Evolutionary conservation across 2,797 vertebrate species (phyloP), one percentile per base, ranked within the genome.

Genomic region (Prionace glauca): DNA sequence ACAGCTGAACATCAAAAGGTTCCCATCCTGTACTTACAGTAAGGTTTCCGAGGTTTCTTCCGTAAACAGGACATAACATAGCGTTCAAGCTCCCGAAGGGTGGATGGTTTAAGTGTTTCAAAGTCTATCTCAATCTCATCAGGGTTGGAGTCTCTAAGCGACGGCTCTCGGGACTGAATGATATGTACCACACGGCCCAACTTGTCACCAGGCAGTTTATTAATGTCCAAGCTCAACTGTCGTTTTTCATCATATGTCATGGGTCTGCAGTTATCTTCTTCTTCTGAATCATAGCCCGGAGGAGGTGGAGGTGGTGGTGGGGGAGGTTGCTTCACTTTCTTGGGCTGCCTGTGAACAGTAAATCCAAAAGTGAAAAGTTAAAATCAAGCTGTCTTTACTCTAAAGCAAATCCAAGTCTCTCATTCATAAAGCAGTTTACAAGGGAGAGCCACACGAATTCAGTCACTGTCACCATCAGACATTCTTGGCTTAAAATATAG

Each of bases 121-220:
- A 99, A 99, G 96, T 99, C 99, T 0, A 99, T 99, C 97, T 99
- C 99, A 0, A 99, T 99, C 97, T 99, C 99, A 96, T 99, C 99
- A 0, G 99, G 99, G 97, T 99, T 99, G 95, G 99, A 99, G 96
- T 99, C 99, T 0, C 98, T 96, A 32, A 99, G 97, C 1, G 99
- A 99, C 0, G 99, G 99, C 96, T 99, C 99, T 0, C 99, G 97
- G 0, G 98, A 98, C 95, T 99, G 99, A 96, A 99, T 99, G 97
- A 99, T 99, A 97, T 99, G 99, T 0, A 99, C 98, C 0, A 99
- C 99, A 0, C 99, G 98, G 29, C 99, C 99, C 96, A 99, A 97
- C 96, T 99, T 99, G 97, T 99, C 99, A 0, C 99, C 99, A 0
- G 99, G 99, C 41, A 99, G 97, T 88, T 99, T 98, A 97, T 99